Percentiles rank a stretch among this genome's conserved stretches.
These are phyloP conservation scores for Philereme vetulata DNA, from an alignment of 2,888 invertebrate genomes.

Conservation along the genomic window DNA sequence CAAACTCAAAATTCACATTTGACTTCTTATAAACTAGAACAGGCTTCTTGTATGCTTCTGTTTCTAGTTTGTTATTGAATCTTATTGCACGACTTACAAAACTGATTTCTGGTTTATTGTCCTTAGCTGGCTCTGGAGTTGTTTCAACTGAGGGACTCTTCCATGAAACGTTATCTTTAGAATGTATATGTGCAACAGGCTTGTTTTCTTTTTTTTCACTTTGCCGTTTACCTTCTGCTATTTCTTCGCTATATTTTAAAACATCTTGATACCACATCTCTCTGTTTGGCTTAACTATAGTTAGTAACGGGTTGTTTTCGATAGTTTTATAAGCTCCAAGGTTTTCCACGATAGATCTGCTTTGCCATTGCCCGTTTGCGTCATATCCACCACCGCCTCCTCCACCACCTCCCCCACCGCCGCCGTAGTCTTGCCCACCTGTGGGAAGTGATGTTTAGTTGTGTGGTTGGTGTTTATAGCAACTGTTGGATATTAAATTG, in stretches of 20 bases:
- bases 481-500: constrained; percentile 48
- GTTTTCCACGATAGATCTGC: constrained; percentile 62
- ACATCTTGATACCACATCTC: constrained; percentile 20
- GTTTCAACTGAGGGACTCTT: constrained; percentile 2
- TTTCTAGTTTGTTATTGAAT: constrained; percentile 44
- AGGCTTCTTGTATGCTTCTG: constrained; percentile 27
- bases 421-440: constrained; percentile 73
- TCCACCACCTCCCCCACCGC: constrained; percentile 43
- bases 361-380: constrained; percentile 78
- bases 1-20: constrained; percentile 35
- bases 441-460: constrained; percentile 42
- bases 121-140: constrained; percentile 5
- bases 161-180: constrained; percentile 4
- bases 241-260: not conserved
- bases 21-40: constrained; percentile 35
- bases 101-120: constrained; percentile 30
- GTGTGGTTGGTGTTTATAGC: constrained; percentile 33
- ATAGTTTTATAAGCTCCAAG: constrained; percentile 43
- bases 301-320: constrained; percentile 46
- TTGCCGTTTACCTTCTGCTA: constrained; percentile 1
- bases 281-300: constrained; percentile 47
- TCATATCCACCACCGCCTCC: constrained; percentile 64
- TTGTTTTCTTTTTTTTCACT: not conserved
- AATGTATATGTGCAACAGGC: not conserved
- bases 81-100: constrained; percentile 36